Evolutionary conservation across 37 sponge, comb jelly and placozoan genomes (phyloP), one percentile per base, ranked within the genome.

Genomic region (Hexactinellida sp.): DNA sequence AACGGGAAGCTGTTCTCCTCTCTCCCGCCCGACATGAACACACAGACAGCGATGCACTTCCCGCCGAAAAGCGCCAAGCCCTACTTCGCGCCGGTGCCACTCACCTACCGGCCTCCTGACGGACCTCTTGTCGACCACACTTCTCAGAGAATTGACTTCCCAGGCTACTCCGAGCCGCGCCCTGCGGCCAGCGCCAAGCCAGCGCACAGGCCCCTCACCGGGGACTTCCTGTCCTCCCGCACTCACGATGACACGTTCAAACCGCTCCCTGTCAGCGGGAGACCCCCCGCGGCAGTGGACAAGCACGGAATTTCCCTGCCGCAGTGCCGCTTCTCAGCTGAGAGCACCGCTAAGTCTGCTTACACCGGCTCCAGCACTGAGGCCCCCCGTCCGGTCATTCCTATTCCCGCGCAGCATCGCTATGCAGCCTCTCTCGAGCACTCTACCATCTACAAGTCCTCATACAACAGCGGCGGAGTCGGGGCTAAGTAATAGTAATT

Each of bases 301-400:
- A 63, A 63, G 76, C 76, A 63, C 34, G 76, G 76, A 3, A 63
- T 63, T 25, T 23, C 21, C 34, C 34, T 63, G 13, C 76, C 76
- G 25, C 76, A 63, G 76, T 7, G 13, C 34, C 3, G 32, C 28
- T 63, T 63, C 76, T 7, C 13, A 7, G 76, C 28, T 63, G 76
- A 63, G 76, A 63, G 28, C 28, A 63, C 76, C 30, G 13, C 76
- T n/a, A 63, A 63, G 76, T 63, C 76, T 63, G 76, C 76, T 63
- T 63, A 25, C 76, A 63, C 13, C 76, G 76, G 76, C 19, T 10
- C 76, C 13, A 10, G 19, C 3, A 21, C 76, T n/a, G 19, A 32
- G 76, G 19, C 76, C 3, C 76, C 76, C 13, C 3, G 13, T 32
- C 76, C 76, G 3, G 30, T 63, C 34, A 10, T 10, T 63, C 76